Conservation (phyloP, 2,797 vertebrate species). For the Sciurus vulgaris region DNA sequence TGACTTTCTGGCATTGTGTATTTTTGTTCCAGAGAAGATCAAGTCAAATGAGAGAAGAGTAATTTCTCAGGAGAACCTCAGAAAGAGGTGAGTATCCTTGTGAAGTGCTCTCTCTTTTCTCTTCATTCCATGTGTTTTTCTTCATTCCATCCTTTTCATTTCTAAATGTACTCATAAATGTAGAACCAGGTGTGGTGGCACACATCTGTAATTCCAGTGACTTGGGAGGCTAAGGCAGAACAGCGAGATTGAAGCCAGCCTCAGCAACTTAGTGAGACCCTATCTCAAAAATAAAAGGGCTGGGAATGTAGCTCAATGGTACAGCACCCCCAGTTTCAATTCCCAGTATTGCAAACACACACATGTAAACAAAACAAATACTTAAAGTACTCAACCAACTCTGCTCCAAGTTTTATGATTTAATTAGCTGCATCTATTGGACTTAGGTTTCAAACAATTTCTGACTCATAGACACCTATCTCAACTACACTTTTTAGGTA, state of each 20-base stretch:
- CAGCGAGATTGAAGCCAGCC: no score
- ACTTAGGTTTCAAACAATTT: neutral
- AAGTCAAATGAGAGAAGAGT: neutral
- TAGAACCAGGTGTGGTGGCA: neutral
- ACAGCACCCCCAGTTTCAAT: no score
- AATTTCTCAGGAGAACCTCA: neutral
- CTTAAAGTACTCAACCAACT: neutral
- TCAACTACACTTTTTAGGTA: neutral
- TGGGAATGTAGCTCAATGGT: no score
- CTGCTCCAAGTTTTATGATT: constrained; percentile 6
- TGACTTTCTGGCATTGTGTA: neutral
- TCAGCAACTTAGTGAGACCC: no score
- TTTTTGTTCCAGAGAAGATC: neutral
- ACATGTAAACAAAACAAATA: neutral
- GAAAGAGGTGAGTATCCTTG: neutral
- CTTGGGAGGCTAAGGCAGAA: no score
- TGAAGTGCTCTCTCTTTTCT: constrained; percentile 1
- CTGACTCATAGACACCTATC: constrained; percentile 19
- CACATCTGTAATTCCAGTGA: no score
- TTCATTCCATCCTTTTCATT: neutral
- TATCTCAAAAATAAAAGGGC: no score
- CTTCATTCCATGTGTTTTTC: neutral
- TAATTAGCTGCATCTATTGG: constrained; percentile 2
- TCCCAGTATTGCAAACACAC: no score
- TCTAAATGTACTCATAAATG: neutral